Evolutionary conservation across 2,888 invertebrate genomes (phyloP).

Genomic region (Hermaeophaga mercurialis): DNA sequence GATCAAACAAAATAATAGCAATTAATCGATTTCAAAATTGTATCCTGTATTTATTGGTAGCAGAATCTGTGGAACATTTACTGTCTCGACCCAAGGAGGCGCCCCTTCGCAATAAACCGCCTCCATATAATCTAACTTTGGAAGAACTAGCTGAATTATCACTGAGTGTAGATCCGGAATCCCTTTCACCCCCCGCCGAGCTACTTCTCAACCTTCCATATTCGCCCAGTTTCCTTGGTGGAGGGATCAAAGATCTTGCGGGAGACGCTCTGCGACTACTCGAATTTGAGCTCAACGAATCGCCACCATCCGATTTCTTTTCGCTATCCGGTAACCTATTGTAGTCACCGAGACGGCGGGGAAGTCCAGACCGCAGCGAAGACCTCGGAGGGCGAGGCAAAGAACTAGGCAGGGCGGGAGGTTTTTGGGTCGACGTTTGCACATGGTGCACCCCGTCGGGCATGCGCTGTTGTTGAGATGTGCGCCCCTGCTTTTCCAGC

Average conservation of each 20-base stretch:
- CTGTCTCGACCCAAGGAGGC: constrained; percentile 65
- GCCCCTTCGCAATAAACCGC: constrained; percentile 61
- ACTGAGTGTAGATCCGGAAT: constrained; percentile 62
- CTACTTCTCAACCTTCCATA: constrained; percentile 65
- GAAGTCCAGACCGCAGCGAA: constrained; percentile 55
- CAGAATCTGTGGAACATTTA: constrained; percentile 57
- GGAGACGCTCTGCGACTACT: constrained; percentile 58
- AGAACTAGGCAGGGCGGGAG: constrained; percentile 72
- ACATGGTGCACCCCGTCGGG: constrained; percentile 53
- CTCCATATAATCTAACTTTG: constrained; percentile 58
- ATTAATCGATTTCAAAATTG: constrained; percentile 64
- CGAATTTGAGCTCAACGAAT: constrained; percentile 55
- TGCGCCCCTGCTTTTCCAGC: constrained; percentile 76
- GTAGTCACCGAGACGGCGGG: constrained; percentile 66
- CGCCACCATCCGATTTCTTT: constrained; percentile 57
- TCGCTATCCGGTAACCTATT: constrained; percentile 65
- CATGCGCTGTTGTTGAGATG: constrained; percentile 75
- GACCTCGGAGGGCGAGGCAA: constrained; percentile 73
- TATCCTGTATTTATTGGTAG: constrained; percentile 74
- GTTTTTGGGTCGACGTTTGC: constrained; percentile 40
- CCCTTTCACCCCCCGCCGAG: constrained; percentile 58
- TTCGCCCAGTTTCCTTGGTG: constrained; percentile 63
- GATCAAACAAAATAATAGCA: not conserved
- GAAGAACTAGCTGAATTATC: constrained; percentile 64
- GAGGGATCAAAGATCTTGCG: constrained; percentile 60